Base-by-base conservation (phyloP, 2,888 invertebrate species). In the Thalpophila matura region DNA sequence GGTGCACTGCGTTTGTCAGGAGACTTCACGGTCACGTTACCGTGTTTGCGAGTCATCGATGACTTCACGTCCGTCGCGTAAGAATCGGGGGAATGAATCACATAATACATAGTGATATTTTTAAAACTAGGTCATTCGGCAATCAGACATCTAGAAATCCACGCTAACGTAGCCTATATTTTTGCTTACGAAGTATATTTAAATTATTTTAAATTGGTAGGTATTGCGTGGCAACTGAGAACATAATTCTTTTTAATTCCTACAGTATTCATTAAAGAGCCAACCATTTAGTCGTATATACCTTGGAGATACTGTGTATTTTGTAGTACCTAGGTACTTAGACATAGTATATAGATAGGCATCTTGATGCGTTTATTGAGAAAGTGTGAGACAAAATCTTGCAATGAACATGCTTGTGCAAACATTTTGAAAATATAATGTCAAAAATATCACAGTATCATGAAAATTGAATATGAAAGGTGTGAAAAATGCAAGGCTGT, bases 41-140 rank as follows among this genome's bases (percentile, higher is more conserved):
- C 35, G 18, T 60, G 26, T 66, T 65, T 20, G 24, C 50, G 37
- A 55, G 42, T 65, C 72, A 70, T 31, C 43, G 45, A 45, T 70
- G 70, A 65, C 38, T 20, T 18, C 47, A 42, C 46, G 38, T 33
- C 51, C 46, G 38, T 33, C 51, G 31, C 42, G 33, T 64, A 37
- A 49, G 33, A 42, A 29, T 42, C 16, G 14, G 29, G 24, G 26
- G 7, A 31, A 27, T 70, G 55, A 70, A 42, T 70, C 65, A 55
- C 43, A 14, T 12, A 14, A 22, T 33, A 26, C 3, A 31, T 10
- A 18, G 5, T 10, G 7, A 18, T 54, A 68, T 54, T 55, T 43
- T 46, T 61, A 27, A 37, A 54, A 20, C 24, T 10, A 18, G n/a
- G 45, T 31, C 0, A 9, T 49, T 54, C 29, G 2, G 12, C 38